Evolutionary conservation across 2,797 vertebrate genomes (phyloP).

Genomic region (Poeciliopsis infans): DNA sequence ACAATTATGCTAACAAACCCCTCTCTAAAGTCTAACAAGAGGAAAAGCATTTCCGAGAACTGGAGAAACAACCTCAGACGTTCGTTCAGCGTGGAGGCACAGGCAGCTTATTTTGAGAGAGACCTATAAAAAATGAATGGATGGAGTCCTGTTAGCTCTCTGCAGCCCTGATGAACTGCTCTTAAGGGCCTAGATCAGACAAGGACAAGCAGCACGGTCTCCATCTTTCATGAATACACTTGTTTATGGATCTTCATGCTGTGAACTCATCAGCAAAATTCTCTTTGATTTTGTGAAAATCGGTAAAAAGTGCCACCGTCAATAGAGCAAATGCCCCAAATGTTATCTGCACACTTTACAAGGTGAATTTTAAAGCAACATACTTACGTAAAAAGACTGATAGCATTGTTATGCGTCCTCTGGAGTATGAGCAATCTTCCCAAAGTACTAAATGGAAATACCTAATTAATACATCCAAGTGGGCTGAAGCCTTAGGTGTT

Average conservation of each 20-base stretch:
- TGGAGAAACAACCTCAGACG: constrained; percentile 39
- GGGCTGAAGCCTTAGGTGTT: constrained; percentile 35
- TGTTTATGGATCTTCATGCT: constrained; percentile 21
- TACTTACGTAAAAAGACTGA: neutral
- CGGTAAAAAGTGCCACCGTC: constrained; percentile 28
- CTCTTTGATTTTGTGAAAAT: constrained; percentile 41
- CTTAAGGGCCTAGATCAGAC: constrained; percentile 56
- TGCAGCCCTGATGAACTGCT: constrained; percentile 42
- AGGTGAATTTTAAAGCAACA: constrained; percentile 10
- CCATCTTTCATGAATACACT: constrained; percentile 51
- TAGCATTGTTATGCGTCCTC: neutral
- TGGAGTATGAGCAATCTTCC: constrained; percentile 17
- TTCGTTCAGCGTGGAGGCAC: constrained; percentile 22
- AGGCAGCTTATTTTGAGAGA: constrained; percentile 68
- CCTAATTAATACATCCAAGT: constrained; percentile 42
- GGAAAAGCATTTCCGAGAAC: constrained; percentile 35
- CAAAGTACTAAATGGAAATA: constrained; percentile 23
- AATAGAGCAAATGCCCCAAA: neutral
- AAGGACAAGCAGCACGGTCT: constrained; percentile 55
- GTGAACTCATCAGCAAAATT: constrained; percentile 31
- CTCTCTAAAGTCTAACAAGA: constrained; percentile 19
- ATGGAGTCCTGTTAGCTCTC: constrained; percentile 50
- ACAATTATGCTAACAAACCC: constrained; percentile 5
- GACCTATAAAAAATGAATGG: constrained; percentile 74
- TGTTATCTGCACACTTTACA: constrained; percentile 12